Percentiles rank a stretch among this genome's conserved stretches.
Evolutionary conservation across 1,140 invertebrate species (phyloP).

Genomic region (Ips typographus): DNA sequence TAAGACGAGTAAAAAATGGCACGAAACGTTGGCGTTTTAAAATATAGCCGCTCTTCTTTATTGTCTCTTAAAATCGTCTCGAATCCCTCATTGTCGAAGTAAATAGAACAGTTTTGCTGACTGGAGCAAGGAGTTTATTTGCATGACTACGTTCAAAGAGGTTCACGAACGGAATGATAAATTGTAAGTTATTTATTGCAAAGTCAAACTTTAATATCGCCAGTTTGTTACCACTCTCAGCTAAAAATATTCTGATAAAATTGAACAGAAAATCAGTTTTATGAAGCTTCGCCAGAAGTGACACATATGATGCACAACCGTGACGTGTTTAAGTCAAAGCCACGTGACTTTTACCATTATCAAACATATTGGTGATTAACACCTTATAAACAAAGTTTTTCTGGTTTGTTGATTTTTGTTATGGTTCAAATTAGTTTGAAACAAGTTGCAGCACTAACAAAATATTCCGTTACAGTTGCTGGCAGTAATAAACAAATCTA

Average conservation of each 20-base stretch:
- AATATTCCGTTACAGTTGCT: too few species aligned
- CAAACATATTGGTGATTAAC: too few species aligned
- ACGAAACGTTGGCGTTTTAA: constrained; percentile 15
- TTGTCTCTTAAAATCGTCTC: constrained; percentile 25
- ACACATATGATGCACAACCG: too few species aligned
- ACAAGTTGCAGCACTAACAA: too few species aligned
- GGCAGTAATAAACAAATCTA: too few species aligned
- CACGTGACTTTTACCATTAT: too few species aligned
- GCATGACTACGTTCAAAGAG: constrained; percentile 22
- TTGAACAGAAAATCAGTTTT: too few species aligned
- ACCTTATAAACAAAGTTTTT: too few species aligned
- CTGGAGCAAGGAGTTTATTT: constrained; percentile 26
- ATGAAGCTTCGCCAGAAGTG: too few species aligned
- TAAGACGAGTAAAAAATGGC: constrained; percentile 16
- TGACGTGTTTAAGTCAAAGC: too few species aligned
- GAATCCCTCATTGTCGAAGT: constrained; percentile 29
- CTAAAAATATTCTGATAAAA: constrained; percentile 1
- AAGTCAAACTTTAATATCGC: constrained; percentile 23
- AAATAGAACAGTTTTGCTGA: constrained; percentile 30
- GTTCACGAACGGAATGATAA: constrained; percentile 16
- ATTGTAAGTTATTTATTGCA: constrained; percentile 20
- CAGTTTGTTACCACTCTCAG: background rate
- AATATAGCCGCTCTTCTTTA: constrained; percentile 20
- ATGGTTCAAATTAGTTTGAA: too few species aligned
- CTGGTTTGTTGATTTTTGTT: too few species aligned